A percentile compares a stretch with the other conserved stretches of the same genome.
Conservation (phyloP, 2,797 vertebrate genomes). For the Mastacembelus armatus region DNA sequence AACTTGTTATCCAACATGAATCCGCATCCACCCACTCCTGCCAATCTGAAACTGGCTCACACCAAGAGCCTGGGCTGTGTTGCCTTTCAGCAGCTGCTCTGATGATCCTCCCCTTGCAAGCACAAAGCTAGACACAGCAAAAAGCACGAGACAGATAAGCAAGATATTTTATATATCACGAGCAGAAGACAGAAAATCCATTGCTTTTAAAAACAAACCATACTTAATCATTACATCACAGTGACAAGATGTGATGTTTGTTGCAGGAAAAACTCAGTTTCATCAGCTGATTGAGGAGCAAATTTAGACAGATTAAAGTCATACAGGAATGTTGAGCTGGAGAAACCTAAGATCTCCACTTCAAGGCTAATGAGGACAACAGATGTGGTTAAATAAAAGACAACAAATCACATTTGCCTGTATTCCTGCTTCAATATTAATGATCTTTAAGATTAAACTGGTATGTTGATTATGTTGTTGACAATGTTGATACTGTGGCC, state of each 20-base stretch:
- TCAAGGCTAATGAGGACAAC: too few species aligned
- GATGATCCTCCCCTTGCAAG: not conserved
- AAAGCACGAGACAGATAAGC: conserved; percentile 3
- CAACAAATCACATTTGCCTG: not conserved
- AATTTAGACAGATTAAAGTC: not conserved
- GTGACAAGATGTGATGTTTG: not conserved
- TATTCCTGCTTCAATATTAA: not conserved
- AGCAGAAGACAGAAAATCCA: not conserved
- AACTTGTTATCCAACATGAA: not conserved
- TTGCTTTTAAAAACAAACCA: not conserved
- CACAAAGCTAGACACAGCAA: not conserved
- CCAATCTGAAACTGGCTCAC: not conserved
- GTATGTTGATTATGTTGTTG: too few species aligned
- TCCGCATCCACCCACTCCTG: not conserved
- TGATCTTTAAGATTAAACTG: not conserved
- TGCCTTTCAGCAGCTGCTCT: too few species aligned
- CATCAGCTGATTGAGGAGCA: conserved; percentile 1
- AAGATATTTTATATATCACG: not conserved
- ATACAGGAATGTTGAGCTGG: too few species aligned
- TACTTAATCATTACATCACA: not conserved
- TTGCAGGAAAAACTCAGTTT: not conserved
- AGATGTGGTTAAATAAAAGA: not conserved
- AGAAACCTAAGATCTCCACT: too few species aligned
- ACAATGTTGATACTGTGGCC: too few species aligned
- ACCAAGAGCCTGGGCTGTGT: not conserved